Percentiles rank a stretch among this genome's conserved stretches.
Conservation (phyloP, 2,888 invertebrate genomes). For the Altica lythri region DNA sequence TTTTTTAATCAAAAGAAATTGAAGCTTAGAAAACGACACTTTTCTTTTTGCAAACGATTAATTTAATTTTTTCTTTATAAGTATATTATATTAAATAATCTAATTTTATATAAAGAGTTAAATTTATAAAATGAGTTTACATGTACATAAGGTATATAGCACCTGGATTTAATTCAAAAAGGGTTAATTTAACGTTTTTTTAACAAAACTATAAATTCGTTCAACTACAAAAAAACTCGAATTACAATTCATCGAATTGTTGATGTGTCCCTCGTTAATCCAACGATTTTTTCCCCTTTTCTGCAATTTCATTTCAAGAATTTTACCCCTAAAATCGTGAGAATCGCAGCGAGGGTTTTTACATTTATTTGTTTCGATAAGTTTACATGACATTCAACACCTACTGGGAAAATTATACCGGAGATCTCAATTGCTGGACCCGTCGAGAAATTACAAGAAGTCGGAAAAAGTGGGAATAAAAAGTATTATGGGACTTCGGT, state of each 20-base stretch:
- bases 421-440: slow-evolving; percentile 18
- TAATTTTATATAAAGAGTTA: too few species aligned
- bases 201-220: not conserved
- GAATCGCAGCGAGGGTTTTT: slow-evolving; percentile 45
- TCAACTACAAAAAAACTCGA: not conserved
- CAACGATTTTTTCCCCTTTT: slow-evolving; percentile 12
- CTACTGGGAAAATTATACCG: slow-evolving; percentile 33
- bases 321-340: slow-evolving; percentile 43
- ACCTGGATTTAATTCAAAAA: not conserved
- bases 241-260: not conserved
- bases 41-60: too few species aligned
- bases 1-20: too few species aligned
- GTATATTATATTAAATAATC: too few species aligned
- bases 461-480: slow-evolving; percentile 7
- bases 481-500: slow-evolving; percentile 5
- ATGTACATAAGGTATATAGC: too few species aligned
- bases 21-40: too few species aligned
- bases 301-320: slow-evolving; percentile 5
- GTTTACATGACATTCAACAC: slow-evolving; percentile 22
- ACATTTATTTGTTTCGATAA: slow-evolving; percentile 15
- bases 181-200: too few species aligned
- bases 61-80: too few species aligned
- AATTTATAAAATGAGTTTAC: not conserved
- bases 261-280: not conserved
- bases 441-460: slow-evolving; percentile 17